Evolutionary conservation across 2,797 vertebrate species (phyloP), one percentile per base, ranked within the genome.

Genomic region (Myripristis jacobus): DNA sequence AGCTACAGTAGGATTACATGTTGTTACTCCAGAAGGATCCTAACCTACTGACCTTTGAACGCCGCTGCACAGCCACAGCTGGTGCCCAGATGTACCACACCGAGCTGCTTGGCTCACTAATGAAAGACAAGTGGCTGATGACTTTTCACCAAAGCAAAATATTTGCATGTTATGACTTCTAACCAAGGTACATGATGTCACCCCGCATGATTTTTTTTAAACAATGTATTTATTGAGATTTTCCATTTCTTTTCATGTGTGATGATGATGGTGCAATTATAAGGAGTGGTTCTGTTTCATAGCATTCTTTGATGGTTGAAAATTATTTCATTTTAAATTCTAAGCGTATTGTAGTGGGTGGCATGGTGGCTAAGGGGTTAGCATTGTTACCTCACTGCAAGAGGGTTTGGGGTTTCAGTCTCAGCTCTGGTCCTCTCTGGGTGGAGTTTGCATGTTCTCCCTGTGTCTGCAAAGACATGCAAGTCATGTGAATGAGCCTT

Each of bases 1-100:
- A 66, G 86, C 67, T 53, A 70, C 74, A 4, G 6, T 11, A 50
- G 79, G 82, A 87, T 92, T 86, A 80, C 60, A 87, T 88, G 82
- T 75, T 73, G n/a, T 79, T 83, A 82, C 73, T 86, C 70, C 66
- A 78, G 75, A 88, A 87, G 76, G 80, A 66, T 78, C 60, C 73
- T 82, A 82, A 92, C 89, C 76, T 77, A 24, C 54, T 91, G 91
- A 93, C 90, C 91, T 86, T 53, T 73, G 21, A 73, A 70, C 69
- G 64, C 50, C 27, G 38, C 44, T 44, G 77, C 66, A 48, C 34
- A 11, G 22, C 43, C 43, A 75, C 90, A 92, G 87, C 87, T 93
- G 91, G 69, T 73, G 55, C 65, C 62, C 89, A 92, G 89, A 92
- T 93, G 89, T 90, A 73, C 73, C 54, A 29, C 64, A 66, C 31